Base-by-base conservation (phyloP, 2,113 vertebrate genomes). In the cat (Felis catus) region DNA sequence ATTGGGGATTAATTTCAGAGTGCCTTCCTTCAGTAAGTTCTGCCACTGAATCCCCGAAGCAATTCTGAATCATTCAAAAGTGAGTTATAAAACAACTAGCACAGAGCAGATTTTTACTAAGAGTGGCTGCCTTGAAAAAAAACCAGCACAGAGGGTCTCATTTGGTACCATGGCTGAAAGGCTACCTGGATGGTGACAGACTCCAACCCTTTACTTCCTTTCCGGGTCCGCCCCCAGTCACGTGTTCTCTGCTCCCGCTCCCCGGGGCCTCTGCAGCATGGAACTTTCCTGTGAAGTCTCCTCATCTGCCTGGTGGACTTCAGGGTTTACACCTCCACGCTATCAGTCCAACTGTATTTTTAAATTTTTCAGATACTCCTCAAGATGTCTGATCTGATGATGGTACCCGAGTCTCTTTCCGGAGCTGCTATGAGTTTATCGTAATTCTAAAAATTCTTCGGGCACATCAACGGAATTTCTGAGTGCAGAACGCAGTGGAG, bases 31-130 rank as follows among this genome's bases (percentile, higher is more conserved):
- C n/a, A 68, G 39, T 58, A 39, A 55, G 4, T 73, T 96, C 65
- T 89, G 9, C 31, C 70, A 80, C 92, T 94, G 82, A 89, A 91
- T 82, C 82, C 14, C 41, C 86, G 82, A 84, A 91, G n/a, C 45
- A 96, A 76, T 6, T 21, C 41, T 65, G 74, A 92, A 48, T 79
- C 74, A 74, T 84, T 97, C 41, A 53, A 90, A 87, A 91, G 33
- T 70, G 33, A 90, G 13, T 89, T 76, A 76, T 68, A 84, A 92
- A 94, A 80, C 80, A 94, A 63, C 10, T 63, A 73, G 53, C 45
- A 63, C 16, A 76, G 48, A 91, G 73, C 74, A 71, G 41, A 41
- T 71, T 94, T 95, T 61, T 89, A 93, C 27, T 4, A 41, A 41
- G 51, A 91, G 27, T 41, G 80, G 48, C 76, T 63, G 29, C 82